Evolutionary conservation across 2,888 invertebrate species (phyloP).

Genomic region (Drosophila maculinotata): DNA sequence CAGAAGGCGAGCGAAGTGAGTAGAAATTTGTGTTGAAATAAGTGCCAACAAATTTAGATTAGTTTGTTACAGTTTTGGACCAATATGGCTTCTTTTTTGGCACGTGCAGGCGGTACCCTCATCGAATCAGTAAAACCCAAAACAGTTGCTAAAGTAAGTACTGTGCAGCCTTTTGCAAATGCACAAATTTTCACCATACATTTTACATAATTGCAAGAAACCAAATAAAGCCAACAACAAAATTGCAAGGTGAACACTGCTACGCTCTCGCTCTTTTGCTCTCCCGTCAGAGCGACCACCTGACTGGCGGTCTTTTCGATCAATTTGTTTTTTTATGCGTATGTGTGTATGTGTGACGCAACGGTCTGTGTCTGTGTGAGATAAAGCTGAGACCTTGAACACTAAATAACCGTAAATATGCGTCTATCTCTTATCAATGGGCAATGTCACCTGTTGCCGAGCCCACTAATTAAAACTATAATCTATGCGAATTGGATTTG

Average conservation of each 20-base stretch:
- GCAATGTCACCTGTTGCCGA: constrained; percentile 44
- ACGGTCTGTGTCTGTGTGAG: constrained; percentile 19
- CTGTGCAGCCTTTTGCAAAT: constrained; percentile 29
- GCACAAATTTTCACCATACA: constrained; percentile 30
- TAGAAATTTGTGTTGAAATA: constrained; percentile 25
- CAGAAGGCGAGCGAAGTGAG: constrained; percentile 42
- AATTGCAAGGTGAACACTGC: constrained; percentile 38
- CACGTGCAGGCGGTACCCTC: constrained; percentile 88
- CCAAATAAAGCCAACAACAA: constrained; percentile 45
- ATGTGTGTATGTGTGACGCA: constrained; percentile 47
- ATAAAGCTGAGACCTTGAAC: constrained; percentile 47
- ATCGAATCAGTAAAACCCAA: constrained; percentile 89
- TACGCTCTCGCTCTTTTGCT: constrained; percentile 15
- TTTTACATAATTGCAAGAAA: constrained; percentile 81
- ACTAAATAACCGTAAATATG: constrained; percentile 7
- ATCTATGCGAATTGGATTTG: constrained; percentile 59
- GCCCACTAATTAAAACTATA: constrained; percentile 66
- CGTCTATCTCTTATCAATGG: constrained; percentile 56
- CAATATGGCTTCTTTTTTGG: constrained; percentile 91
- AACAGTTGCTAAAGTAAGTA: constrained; percentile 90
- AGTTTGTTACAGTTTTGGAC: constrained; percentile 41
- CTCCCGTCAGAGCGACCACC: constrained; percentile 36
- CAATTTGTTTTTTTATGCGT: constrained; percentile 27
- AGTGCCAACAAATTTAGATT: constrained; percentile 29
- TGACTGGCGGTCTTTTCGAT: constrained; percentile 44